phyloP scores from a whole-genome alignment of 2,113 vertebrate genomes.

The Phaethon lepturus region DNA sequence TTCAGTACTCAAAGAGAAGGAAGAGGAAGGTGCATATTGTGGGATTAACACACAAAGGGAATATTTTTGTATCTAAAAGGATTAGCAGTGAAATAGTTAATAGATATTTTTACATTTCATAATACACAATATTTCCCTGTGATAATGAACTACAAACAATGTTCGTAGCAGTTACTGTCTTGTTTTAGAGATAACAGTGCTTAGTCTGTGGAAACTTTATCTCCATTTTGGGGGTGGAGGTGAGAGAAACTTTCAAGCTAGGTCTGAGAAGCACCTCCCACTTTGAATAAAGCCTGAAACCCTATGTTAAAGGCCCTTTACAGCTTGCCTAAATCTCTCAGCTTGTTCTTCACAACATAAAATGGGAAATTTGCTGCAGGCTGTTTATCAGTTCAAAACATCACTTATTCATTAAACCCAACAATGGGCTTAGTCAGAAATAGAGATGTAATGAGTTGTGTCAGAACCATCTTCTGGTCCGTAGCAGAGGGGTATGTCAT shows the following conservation, averaged over 20 bases:
- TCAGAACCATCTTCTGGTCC: neutral
- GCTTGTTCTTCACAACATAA: neutral
- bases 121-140: neutral
- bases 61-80: neutral
- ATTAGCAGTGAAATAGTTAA: slow-evolving; percentile 1
- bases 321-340: slow-evolving; percentile 12
- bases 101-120: neutral
- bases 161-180: neutral
- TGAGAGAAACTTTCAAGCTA: slow-evolving; percentile 23
- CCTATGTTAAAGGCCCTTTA: neutral
- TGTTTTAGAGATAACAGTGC: slow-evolving; percentile 41
- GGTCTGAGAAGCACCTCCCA: slow-evolving; percentile 3
- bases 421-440: slow-evolving; percentile 34
- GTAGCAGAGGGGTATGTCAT: neutral
- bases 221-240: slow-evolving; percentile 11
- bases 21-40: neutral
- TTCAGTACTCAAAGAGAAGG: neutral
- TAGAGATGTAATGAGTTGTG: neutral
- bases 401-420: slow-evolving; percentile 49
- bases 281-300: slow-evolving; percentile 18
- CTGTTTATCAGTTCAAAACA: slow-evolving; percentile 36
- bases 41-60: neutral
- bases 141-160: neutral
- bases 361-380: slow-evolving; percentile 8
- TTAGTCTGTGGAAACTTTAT: slow-evolving; percentile 50